Evolutionary conservation across 2,797 vertebrate species (phyloP), one percentile per base, ranked within the genome.

Genomic region (Sebastes trivittatus): DNA sequence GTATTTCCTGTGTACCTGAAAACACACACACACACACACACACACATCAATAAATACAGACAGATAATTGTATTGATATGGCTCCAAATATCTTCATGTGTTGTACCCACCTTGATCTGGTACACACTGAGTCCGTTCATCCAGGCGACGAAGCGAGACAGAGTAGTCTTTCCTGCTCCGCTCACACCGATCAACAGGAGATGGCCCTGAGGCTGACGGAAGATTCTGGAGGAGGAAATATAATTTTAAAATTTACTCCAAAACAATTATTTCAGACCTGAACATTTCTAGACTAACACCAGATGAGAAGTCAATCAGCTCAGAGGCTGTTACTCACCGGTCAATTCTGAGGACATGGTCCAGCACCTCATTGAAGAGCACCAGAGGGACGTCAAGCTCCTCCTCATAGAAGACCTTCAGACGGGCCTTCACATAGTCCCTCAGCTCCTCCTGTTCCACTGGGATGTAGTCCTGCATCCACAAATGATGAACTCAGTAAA

Each of bases 371-470:
- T 99, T 99, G 85, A 99, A 99, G 63, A 99, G 96, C 78, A 99
- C 98, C 78, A 99, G 96, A 1, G 98, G 98, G 1, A 99, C 98
- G 20, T 99, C 98, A 59, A 99, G 95, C 70, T 99, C 98, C 88
- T 99, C 98, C 79, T 99, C 98, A 20, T 99, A 99, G 80, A 99
- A 99, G 83, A 99, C 98, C 93, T 99, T 99, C 85, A 99, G 96
- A 74, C 98, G 96, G 16, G 98, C 98, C 94, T 99, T 99, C 75
- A 99, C 98, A 1, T 99, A 99, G 86, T 99, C 98, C 79, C 98
- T 96, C 74, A 99, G 85, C 88, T 99, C 98, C 89, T 99, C 98
- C 74, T 99, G 98, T 90, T 99, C 98, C 77, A 99, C 98, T 74
- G 98, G 98, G 88, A 99, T 97, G 78, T 99, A 99, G 92, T 99